Evolutionary conservation across 2,888 invertebrate species (phyloP), one percentile per base, ranked within the genome.

Genomic region (Aleiodes alternator): DNA sequence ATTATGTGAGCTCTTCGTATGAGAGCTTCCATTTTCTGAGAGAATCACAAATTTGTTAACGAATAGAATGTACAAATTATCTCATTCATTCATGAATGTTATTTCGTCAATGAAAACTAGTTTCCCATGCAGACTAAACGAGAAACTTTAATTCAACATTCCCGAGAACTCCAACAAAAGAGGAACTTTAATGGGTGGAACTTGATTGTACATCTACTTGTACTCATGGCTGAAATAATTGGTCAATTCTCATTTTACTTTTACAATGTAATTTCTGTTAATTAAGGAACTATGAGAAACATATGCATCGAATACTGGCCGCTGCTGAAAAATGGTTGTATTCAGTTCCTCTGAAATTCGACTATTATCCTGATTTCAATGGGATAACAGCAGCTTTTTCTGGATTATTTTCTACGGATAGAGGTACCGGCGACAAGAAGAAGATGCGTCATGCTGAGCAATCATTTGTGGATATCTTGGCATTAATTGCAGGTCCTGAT

Each of bases 301-400:
- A 86, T 55, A 83, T 90, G 84, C 76, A 81, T 9, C 76, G 78
- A 55, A 80, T 86, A 1, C 38, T 85, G 12, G 73, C 79, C 1
- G 83, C 84, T 0, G 82, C 89, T 0, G 91, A 91, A 80, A 81
- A 86, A 53, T 91, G 90, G 90, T 38, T 91, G 1, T 90, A 84
- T 84, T 76, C 79, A 5, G 72, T 55, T 43, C 81, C 77, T n/a
- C 75, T 82, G 9, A 78, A 78, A 38, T 86, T 82, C 50, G 69
- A 77, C 56, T 84, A 82, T 75, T 85, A 85, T 76, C 82, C 82
- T 8, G 78, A 71, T 7, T 57, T 73, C 1, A 76, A 79, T 12
- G 84, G 83, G 7, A 81, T 85, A 3, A 82, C 79, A 4, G 78
- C 78, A 6, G 73, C 76, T 29, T 72, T 81, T 50, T 81, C 83